phyloP scores from a whole-genome alignment of 1,140 invertebrate genomes.

The Melanaphis sacchari region DNA sequence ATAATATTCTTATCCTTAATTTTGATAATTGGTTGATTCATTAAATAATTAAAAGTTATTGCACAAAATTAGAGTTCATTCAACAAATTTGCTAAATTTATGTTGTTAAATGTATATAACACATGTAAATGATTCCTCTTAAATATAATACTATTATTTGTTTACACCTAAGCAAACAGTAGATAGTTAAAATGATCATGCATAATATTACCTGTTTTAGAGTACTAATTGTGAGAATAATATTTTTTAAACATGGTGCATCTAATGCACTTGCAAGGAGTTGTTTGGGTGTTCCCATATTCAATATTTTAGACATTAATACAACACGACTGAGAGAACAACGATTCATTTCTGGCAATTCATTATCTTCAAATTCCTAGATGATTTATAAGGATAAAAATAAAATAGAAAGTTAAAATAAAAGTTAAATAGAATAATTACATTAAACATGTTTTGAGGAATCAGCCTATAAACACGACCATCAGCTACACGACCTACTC shows the following conservation, averaged over 20 bases:
- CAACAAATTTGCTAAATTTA: not conserved
- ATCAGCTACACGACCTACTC: slow-evolving; percentile 84
- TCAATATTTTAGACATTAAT: slow-evolving; percentile 82
- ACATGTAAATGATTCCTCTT: not conserved
- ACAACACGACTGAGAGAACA: slow-evolving; percentile 84
- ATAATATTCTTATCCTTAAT: not conserved
- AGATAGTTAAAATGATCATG: not conserved
- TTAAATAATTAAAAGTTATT: not conserved
- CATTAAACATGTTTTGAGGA: slow-evolving; percentile 74
- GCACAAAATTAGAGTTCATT: not conserved
- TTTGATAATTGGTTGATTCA: not conserved
- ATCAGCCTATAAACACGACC: slow-evolving; percentile 90
- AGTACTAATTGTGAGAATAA: slow-evolving; percentile 79
- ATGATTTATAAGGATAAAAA: not conserved
- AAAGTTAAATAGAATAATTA: slow-evolving; percentile 60
- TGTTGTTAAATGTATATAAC: not conserved
- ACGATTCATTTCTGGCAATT: slow-evolving; percentile 77
- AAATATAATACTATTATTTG: not conserved
- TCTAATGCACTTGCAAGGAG: slow-evolving; percentile 85
- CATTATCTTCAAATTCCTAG: slow-evolving; percentile 6
- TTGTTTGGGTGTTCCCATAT: slow-evolving; percentile 83
- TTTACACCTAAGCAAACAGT: not conserved
- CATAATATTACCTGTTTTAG: slow-evolving; percentile 80
- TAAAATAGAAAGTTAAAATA: not conserved
- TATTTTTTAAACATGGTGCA: slow-evolving; percentile 84